A percentile compares a stretch with the other conserved stretches of the same genome.
phyloP scores from a whole-genome alignment of 1,140 invertebrate genomes.

The Laupala kohalensis region DNA sequence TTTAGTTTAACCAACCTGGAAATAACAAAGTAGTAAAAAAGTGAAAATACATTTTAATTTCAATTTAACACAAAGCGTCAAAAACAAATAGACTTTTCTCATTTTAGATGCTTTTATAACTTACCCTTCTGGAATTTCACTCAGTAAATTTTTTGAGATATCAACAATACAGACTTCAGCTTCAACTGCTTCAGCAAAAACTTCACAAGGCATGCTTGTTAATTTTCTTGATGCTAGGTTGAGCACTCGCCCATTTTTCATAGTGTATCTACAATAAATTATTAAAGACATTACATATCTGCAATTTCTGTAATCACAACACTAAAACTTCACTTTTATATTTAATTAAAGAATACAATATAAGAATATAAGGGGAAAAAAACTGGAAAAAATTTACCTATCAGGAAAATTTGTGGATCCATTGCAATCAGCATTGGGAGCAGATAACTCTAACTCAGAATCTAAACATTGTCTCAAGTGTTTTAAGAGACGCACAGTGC shows the following conservation, averaged over 20 bases:
- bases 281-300: too few species aligned
- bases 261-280: conserved; percentile 42
- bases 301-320: too few species aligned
- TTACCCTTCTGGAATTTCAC: conserved; percentile 51
- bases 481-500: conserved; percentile 66
- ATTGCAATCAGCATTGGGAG: conserved; percentile 28
- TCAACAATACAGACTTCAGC: conserved; percentile 63
- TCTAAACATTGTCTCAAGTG: conserved; percentile 47
- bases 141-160: conserved; percentile 64
- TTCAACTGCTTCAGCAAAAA: conserved; percentile 52
- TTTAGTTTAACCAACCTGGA: conserved; percentile 34
- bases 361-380: background rate
- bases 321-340: too few species aligned
- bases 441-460: background rate
- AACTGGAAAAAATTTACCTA: conserved; percentile 35
- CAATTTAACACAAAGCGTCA: conserved; percentile 11
- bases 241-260: conserved; percentile 56
- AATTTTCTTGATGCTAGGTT: conserved; percentile 51
- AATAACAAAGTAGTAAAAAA: conserved; percentile 18
- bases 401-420: conserved; percentile 42
- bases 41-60: conserved; percentile 13
- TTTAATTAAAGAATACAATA: background rate
- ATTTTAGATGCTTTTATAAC: conserved; percentile 16
- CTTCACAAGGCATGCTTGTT: conserved; percentile 46
- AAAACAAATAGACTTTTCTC: conserved; percentile 5